A percentile compares a stretch with the other conserved stretches of the same genome.
These are phyloP conservation scores for Hephaestus fuliginosus DNA, from an alignment of 2,797 vertebrate species.

Conservation along the genomic window DNA sequence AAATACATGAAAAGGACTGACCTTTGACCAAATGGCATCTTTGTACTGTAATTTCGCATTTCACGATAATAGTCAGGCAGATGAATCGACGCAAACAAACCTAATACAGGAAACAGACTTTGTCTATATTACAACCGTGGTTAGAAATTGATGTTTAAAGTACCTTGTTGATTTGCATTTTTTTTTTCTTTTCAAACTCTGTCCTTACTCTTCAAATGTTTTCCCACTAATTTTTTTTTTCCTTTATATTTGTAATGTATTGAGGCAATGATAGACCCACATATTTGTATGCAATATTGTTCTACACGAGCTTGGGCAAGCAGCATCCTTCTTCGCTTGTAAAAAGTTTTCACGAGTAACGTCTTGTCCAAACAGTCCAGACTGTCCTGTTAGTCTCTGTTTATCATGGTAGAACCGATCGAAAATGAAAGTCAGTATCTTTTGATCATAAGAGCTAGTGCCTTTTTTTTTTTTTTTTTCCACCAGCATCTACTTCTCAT, in stretches of 20 bases:
- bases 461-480: conserved; percentile 67
- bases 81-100: conserved; percentile 50
- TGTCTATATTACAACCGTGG: conserved; percentile 69
- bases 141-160: conserved; percentile 71
- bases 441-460: conserved; percentile 62
- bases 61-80: conserved; percentile 67
- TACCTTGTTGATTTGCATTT: conserved; percentile 51
- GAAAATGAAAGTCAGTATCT: conserved; percentile 23
- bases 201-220: conserved; percentile 54
- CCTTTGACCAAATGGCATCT: conserved; percentile 82
- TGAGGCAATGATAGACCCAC: conserved; percentile 65
- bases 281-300: conserved; percentile 66
- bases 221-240: conserved; percentile 51
- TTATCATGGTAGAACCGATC: conserved; percentile 32
- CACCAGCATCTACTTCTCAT: conserved; percentile 21
- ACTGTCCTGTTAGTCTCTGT: conserved; percentile 31
- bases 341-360: conserved; percentile 34
- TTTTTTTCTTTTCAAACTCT: conserved; percentile 35
- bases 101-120: conserved; percentile 68
- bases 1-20: conserved; percentile 67
- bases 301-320: conserved; percentile 43
- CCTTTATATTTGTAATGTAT: conserved; percentile 59
- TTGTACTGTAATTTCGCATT: conserved; percentile 83
- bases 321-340: conserved; percentile 46
- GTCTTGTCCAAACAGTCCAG: conserved; percentile 36